Base-by-base conservation (phyloP, 2,797 vertebrate species). In the Lepus oiostolus region DNA sequence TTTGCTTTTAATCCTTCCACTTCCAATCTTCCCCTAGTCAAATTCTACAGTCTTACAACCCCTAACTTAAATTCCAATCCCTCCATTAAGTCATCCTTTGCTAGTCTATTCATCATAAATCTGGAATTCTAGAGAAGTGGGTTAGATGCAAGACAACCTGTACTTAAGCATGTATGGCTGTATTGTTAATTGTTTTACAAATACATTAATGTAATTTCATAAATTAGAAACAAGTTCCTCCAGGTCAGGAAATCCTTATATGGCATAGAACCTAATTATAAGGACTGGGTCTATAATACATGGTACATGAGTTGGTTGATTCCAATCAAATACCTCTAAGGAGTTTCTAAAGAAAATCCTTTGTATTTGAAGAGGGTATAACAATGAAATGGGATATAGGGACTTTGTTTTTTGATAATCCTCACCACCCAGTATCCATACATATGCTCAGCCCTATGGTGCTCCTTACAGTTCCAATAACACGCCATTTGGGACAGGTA, bases 121-220 rank as follows among this genome's bases (percentile, higher is more conserved):
- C 68, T 94, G 63, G 75, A 65, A 72, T 89, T 91, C 54, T 74
- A 77, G 80, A 82, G 81, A 89, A 76, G 65, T n/a, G 86, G 26
- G 17, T 77, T 82, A 58, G 58, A 81, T 58, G 26, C 13, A 50
- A 76, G 62, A 65, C 19, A 21, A 74, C 84, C 72, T 82, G 5
- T 62, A 77, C 60, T 88, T 72, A 82, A 74, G 71, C 81, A 74
- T 21, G 42, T 5, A 42, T 7, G 10, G 7, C 21, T 72, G 22
- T 50, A 54, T 6, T 77, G 13, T 30, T 80, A 32, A 84, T 3
- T 87, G 38, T 67, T 95, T 93, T 67, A 50, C 22, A 85, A 93
- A 76, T 8, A 17, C n/a, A 35, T 85, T 21, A 16, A 13, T 81
- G 79, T 74, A 22, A 22, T 68, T 85, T 88, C 14, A 28, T 89